Evolutionary conservation across 2,113 vertebrate species (phyloP), one percentile per base, ranked within the genome.

Genomic region (Ornithorhynchus anatinus): DNA sequence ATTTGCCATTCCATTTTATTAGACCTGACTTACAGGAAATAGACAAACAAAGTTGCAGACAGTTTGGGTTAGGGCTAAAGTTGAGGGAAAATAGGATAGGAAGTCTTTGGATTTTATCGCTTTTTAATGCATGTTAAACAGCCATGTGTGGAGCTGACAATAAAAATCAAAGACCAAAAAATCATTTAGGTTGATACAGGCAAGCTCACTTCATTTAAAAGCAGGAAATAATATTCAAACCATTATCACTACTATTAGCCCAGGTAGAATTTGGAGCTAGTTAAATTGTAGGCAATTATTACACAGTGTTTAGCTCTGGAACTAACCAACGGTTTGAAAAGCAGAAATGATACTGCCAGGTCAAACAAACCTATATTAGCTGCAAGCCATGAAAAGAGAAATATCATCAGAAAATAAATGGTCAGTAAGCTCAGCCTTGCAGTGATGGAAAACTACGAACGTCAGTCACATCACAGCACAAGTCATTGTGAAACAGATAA

Each of bases 331-430:
- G 27, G 15, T 10, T 59, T 59, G 19, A 31, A 65, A 39, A 47
- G 19, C 27, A 37, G 62, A 85, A 87, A 74, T 69, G 35, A 69
- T n/a, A 51, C 23, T 84, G 78, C 70, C 36, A 71, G 27, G 64
- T 78, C 53, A 85, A 59, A 70, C 60, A 38, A 9, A 36, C 5
- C 48, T 76, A 23, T 54, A 59, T 3, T 71, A 23, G 2, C 56
- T 79, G 29, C 25, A 66, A 63, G 42, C 15, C n/a, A 48, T 17
- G 39, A 66, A 84, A 88, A 25, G 37, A 68, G 67, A 80, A 40
- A 76, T 11, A 54, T 14, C 73, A 69, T 50, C 51, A 71, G 76
- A 70, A 58, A 0, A 12, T 56, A 77, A 78, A 16, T 42, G 22
- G 12, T 57, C 81, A 60, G 15, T 51, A 68, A 22, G 22, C 75